These are phyloP conservation scores for Hippocampus kuda DNA, from an alignment of 2,797 vertebrate species.

Conservation along the genomic window DNA sequence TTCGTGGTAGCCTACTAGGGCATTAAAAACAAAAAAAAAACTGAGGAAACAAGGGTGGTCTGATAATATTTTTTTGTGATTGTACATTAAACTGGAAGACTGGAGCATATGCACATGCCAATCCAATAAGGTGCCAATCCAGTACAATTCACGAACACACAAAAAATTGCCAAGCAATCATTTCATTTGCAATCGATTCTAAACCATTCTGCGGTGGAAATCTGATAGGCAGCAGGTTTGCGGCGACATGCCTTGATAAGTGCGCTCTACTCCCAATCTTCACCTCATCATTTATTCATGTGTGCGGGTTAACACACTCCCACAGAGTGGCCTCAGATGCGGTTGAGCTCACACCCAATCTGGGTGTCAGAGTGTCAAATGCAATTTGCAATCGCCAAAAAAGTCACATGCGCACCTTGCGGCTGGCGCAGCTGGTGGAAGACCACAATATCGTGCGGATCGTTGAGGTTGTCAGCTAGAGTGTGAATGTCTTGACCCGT, in stretches of 20 bases:
- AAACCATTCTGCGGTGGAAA: constrained; percentile 17
- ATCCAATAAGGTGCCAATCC: no score
- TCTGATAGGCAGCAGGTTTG: constrained; percentile 12
- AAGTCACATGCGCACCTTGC: constrained; percentile 64
- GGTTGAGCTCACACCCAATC: not conserved
- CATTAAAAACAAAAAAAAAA: no score
- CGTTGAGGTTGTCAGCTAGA: constrained; percentile 91
- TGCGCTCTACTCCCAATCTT: constrained; percentile 24
- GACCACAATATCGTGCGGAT: constrained; percentile 91
- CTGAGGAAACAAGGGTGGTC: no score
- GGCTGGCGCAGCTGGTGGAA: constrained; percentile 93
- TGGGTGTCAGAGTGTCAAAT: not conserved
- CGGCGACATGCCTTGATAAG: constrained; percentile 32
- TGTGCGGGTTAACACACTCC: not conserved
- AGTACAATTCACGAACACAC: constrained; percentile 8
- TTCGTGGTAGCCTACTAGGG: no score
- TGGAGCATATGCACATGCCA: not conserved
- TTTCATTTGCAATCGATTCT: constrained; percentile 22
- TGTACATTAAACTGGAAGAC: no score
- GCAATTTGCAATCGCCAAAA: not conserved
- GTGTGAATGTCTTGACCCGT: constrained; percentile 79
- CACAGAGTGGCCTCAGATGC: constrained; percentile 6
- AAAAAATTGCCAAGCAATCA: constrained; percentile 17
- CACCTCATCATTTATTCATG: constrained; percentile 40
- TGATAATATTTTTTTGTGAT: no score